Percentiles rank a stretch among this genome's conserved stretches.
phyloP scores from a whole-genome alignment of 2,888 invertebrate genomes.

The Phengaris arion region DNA sequence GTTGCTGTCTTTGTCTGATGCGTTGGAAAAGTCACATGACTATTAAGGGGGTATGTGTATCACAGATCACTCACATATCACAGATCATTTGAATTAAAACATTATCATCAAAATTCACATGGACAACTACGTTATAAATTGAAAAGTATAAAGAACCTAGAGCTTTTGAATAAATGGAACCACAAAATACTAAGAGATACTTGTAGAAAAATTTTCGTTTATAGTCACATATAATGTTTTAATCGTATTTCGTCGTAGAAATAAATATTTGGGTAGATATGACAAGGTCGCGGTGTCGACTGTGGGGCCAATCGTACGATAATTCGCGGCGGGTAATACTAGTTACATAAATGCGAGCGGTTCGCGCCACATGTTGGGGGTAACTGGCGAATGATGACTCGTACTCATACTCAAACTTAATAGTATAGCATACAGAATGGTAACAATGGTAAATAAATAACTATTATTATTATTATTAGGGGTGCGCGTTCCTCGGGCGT shows the following conservation, averaged over 20 bases:
- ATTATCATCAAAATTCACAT: constrained; percentile 27
- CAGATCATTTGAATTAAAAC: constrained; percentile 41
- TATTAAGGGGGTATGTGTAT: not conserved
- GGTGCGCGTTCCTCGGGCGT: no score
- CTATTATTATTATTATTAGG: no score
- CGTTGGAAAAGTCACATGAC: no score
- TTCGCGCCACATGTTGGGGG: constrained; percentile 18
- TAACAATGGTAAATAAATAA: no score
- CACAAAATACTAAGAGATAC: not conserved
- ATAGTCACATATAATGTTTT: not conserved
- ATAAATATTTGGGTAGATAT: not conserved
- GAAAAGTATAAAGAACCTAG: not conserved
- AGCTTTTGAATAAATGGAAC: not conserved
- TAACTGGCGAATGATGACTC: constrained; percentile 6
- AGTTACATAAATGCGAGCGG: constrained; percentile 28
- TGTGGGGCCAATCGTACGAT: not conserved
- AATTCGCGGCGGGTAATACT: constrained; percentile 8
- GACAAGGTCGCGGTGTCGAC: not conserved
- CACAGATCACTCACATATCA: constrained; percentile 57
- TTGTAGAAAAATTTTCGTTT: not conserved
- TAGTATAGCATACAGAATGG: no score
- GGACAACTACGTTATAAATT: not conserved
- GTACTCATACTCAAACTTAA: no score
- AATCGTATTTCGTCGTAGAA: not conserved
- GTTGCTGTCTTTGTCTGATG: no score